Base-by-base conservation (phyloP, 1,140 invertebrate genomes). In the Liolophura sinensis region DNA sequence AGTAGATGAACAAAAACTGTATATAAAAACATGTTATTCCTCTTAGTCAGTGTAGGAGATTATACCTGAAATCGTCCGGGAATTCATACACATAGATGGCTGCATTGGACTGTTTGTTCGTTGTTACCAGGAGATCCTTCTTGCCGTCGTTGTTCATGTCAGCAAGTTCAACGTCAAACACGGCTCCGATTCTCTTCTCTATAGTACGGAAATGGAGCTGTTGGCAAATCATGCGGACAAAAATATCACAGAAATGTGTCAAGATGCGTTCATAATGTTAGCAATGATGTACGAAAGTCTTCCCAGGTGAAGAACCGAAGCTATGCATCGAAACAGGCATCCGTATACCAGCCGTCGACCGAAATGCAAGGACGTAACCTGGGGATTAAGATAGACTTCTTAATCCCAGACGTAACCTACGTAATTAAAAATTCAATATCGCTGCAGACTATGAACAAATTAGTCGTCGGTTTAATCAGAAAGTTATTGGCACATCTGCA, bases 131-230 rank as follows among this genome's bases (percentile, higher is more conserved):
- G 16, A 85, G 67, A 54, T 85, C 84, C 25, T 73, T 47, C 48
- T 69, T 73, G 15, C 82, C 82, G 67, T 85, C 84, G 11, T 59
- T 60, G 71, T 85, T 84, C 14, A 85, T 68, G 63, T 85, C 84
- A 50, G 72, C 75, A 27, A 80, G 67, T 54, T 78, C 67, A 11
- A 83, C 73, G 60, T 85, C 84, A 73, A 85, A 85, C 9, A 75
- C 68, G 31, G 79, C 74, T 0, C 83, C 83, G n/a, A 78, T 62
- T 11, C 69, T 72, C 14, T 73, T 67, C 64, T 84, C 83, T 24
- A 85, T 76, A 11, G 80, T 73, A 7, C 80, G 65, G 4, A 70
- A 70, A 25, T 71, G 62, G n/a, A 85, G 73, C 78, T 84, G 59
- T 50, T 60, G 52, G 16, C 57, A 58, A 59, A 14, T 57, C 22